Evolutionary conservation across 2,888 invertebrate genomes (phyloP).

Genomic region (Yponomeuta cagnagella): DNA sequence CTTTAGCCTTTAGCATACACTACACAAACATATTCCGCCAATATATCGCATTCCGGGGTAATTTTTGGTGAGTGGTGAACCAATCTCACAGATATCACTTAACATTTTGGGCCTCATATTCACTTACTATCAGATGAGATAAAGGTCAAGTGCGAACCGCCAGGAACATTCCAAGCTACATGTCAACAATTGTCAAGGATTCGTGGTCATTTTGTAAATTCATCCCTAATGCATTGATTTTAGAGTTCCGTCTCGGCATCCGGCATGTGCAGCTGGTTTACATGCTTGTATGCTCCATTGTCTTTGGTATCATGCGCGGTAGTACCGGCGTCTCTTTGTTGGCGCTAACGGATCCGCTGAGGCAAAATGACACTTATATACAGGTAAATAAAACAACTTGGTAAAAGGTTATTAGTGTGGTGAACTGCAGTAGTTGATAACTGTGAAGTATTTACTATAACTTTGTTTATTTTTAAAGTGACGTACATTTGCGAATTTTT

Average conservation of each 20-base stretch:
- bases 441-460: not conserved
- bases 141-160: no score
- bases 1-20: no score
- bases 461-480: not conserved
- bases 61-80: no score
- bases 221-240: slow-evolving; percentile 15
- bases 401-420: not conserved
- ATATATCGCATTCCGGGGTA: no score
- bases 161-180: no score
- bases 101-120: no score
- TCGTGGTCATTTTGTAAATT: slow-evolving; percentile 7
- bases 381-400: slow-evolving; percentile 34
- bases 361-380: slow-evolving; percentile 45
- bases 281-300: slow-evolving; percentile 63
- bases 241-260: slow-evolving; percentile 60
- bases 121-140: no score
- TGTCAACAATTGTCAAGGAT: not conserved
- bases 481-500: no score
- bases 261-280: slow-evolving; percentile 74
- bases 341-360: slow-evolving; percentile 55
- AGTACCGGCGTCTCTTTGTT: slow-evolving; percentile 71
- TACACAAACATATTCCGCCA: no score
- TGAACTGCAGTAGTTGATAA: not conserved
- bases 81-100: no score
- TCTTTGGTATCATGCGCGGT: slow-evolving; percentile 71